Percentiles rank a stretch among this genome's conserved stretches.
Conservation (phyloP, 1,140 invertebrate genomes). For the Drosophila orena region DNA sequence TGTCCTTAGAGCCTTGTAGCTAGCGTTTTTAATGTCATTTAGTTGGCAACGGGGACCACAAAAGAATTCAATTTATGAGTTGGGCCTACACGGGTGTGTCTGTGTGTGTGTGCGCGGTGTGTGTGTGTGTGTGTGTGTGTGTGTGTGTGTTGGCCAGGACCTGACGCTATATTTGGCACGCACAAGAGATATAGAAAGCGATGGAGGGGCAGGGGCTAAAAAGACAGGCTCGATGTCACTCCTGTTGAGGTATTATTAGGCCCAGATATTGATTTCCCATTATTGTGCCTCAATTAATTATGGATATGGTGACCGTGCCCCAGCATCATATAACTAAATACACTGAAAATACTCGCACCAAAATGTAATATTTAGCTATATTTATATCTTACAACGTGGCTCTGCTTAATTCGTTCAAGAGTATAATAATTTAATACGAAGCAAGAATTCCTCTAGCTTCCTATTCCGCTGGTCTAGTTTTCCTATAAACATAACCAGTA, state of each 20-base stretch:
- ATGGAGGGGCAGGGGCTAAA: not conserved
- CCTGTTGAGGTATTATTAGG: constrained; percentile 59
- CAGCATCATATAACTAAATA: constrained; percentile 24
- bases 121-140: constrained; percentile 1
- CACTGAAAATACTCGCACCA: not conserved
- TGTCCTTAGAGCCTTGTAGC: constrained; percentile 37
- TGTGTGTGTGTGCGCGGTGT: not conserved
- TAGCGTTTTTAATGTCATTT: constrained; percentile 67
- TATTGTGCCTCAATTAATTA: constrained; percentile 71
- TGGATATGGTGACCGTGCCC: constrained; percentile 40
- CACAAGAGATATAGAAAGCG: constrained; percentile 33
- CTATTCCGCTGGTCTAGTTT: too few species aligned
- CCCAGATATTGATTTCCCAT: constrained; percentile 76
- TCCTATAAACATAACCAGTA: too few species aligned
- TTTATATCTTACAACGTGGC: too few species aligned
- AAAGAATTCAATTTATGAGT: constrained; percentile 69
- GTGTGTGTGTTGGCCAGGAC: constrained; percentile 48
- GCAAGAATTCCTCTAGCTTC: too few species aligned
- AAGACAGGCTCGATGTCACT: constrained; percentile 9
- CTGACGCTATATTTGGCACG: constrained; percentile 77
- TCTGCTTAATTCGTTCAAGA: too few species aligned
- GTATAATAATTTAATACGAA: too few species aligned
- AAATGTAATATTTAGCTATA: not conserved
- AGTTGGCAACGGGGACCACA: constrained; percentile 62
- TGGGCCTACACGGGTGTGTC: constrained; percentile 20